phyloP scores from a whole-genome alignment of 2,888 invertebrate genomes.

The Napeogenes inachia region DNA sequence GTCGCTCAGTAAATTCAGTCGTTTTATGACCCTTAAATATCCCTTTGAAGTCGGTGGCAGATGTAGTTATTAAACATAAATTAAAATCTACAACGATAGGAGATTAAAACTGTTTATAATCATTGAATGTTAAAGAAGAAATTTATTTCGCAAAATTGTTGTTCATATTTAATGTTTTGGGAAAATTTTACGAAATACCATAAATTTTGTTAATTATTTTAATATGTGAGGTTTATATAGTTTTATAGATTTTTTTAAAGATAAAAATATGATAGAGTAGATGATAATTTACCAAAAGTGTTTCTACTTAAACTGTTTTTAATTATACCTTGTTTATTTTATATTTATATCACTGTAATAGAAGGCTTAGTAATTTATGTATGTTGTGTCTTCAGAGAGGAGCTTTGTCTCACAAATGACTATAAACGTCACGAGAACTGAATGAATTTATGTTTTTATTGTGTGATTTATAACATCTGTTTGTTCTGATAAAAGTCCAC shows the following conservation, averaged over 20 bases:
- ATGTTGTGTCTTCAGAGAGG: conserved; percentile 6
- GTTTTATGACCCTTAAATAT: conserved; percentile 30
- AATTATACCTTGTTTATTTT: too few relatives aligned
- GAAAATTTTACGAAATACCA: too few relatives aligned
- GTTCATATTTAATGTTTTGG: too few relatives aligned
- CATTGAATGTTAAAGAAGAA: conserved; percentile 8
- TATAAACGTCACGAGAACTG: conserved; percentile 20
- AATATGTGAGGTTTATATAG: too few relatives aligned
- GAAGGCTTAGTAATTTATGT: conserved; percentile 10
- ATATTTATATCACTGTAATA: background rate
- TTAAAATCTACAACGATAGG: conserved; percentile 9
- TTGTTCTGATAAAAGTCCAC: background rate
- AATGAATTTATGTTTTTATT: conserved; percentile 23
- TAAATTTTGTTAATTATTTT: too few relatives aligned
- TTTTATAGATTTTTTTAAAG: too few relatives aligned
- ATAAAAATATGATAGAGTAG: too few relatives aligned
- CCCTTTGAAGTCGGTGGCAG: conserved; percentile 40
- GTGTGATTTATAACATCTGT: conserved; percentile 15
- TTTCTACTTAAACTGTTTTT: too few relatives aligned
- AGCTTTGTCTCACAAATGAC: conserved; percentile 21
- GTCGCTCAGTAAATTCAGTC: conserved; percentile 18
- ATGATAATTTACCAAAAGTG: too few relatives aligned
- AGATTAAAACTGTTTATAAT: conserved; percentile 8
- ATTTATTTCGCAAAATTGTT: background rate
- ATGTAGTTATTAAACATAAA: conserved; percentile 23